phyloP scores from a whole-genome alignment of 1,140 invertebrate genomes.

The Achatina immaculata region DNA sequence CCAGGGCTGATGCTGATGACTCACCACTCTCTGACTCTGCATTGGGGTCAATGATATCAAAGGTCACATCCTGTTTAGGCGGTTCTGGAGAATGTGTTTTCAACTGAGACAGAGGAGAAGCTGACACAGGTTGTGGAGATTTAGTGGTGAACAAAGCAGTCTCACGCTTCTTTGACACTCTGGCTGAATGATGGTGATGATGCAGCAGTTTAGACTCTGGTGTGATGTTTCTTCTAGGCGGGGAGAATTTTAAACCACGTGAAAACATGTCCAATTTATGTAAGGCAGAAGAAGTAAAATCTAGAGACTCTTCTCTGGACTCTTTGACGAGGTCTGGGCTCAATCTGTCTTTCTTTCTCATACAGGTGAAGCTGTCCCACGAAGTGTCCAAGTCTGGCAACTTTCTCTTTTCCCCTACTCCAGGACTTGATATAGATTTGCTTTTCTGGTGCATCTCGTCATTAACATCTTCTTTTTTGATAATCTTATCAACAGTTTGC shows the following conservation, averaged over 20 bases:
- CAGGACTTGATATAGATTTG: background rate
- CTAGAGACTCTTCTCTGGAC: background rate
- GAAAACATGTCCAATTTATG: conserved; percentile 39
- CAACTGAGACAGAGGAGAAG: background rate
- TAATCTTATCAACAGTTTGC: background rate
- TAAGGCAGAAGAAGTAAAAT: conserved; percentile 33
- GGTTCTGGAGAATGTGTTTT: background rate
- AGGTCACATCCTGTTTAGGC: conserved; percentile 26
- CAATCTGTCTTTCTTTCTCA: background rate
- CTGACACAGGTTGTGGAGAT: conserved; percentile 17
- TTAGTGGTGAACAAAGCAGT: background rate
- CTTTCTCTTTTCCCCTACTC: conserved; percentile 1
- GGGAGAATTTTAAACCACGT: conserved; percentile 28
- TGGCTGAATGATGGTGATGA: background rate
- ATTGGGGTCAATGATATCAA: conserved; percentile 71
- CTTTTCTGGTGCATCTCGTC: background rate
- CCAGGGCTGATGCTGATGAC: conserved; percentile 94
- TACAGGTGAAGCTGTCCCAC: background rate
- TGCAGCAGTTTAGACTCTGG: background rate
- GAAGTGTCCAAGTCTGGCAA: background rate
- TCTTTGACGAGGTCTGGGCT: background rate
- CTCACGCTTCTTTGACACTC: background rate
- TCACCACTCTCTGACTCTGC: conserved; percentile 73
- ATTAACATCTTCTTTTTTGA: background rate
- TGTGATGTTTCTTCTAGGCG: conserved; percentile 21